Evolutionary conservation across 2,888 invertebrate species (phyloP).

Genomic region (Clunio marinus): DNA sequence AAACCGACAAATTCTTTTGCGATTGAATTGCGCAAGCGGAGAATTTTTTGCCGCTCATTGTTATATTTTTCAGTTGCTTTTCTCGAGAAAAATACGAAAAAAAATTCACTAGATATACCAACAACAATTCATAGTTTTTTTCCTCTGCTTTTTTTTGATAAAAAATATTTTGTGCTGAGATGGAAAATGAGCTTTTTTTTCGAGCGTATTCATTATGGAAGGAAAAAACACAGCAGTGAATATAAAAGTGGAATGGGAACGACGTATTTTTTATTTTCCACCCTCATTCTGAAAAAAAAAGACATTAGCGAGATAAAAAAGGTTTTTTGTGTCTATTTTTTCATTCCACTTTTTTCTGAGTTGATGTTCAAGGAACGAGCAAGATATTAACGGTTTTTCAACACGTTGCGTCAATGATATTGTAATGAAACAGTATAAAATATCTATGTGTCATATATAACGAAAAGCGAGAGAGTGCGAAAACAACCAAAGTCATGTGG

Average conservation of each 20-base stretch:
- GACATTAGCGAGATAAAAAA: constrained; percentile 31
- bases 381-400: background rate
- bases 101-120: constrained; percentile 17
- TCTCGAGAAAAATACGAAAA: constrained; percentile 24
- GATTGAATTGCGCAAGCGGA: constrained; percentile 37
- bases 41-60: constrained; percentile 31
- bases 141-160: constrained; percentile 16
- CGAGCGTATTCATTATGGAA: constrained; percentile 32
- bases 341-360: background rate
- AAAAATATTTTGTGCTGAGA: constrained; percentile 32
- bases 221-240: constrained; percentile 9
- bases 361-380: background rate
- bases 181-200: constrained; percentile 37
- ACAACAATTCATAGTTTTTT: constrained; percentile 32
- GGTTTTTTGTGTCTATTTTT: constrained; percentile 6
- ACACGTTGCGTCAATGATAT: background rate
- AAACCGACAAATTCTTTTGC: constrained; percentile 33
- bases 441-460: background rate
- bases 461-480: background rate
- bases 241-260: no score
- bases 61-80: constrained; percentile 26
- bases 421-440: background rate
- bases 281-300: constrained; percentile 5
- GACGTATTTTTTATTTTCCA: constrained; percentile 4
- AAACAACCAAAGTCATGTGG: background rate